Conservation (phyloP, 2,797 vertebrate species). For the Ctenopoma kingsleyae region DNA sequence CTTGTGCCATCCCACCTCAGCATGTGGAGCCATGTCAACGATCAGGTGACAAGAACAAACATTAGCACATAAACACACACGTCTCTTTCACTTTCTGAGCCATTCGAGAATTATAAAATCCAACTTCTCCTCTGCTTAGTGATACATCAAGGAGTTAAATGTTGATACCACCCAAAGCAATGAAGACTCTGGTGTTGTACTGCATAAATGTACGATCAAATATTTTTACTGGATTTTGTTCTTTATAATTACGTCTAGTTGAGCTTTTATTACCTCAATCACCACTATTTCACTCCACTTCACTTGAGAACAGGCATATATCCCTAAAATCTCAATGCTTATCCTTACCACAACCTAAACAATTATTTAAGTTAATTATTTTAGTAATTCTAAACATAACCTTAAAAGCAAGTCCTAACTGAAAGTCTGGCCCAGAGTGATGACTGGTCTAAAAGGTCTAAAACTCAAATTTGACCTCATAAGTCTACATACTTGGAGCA, state of each 20-base stretch:
- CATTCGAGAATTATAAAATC: neutral
- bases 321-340: no score
- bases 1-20: slow-evolving; percentile 26
- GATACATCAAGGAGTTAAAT: neutral
- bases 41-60: slow-evolving; percentile 59
- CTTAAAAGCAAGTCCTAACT: neutral
- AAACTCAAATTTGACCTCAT: neutral
- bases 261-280: no score
- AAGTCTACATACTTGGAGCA: neutral
- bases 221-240: neutral
- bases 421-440: neutral
- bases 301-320: no score
- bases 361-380: no score
- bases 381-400: neutral
- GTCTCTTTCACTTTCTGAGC: slow-evolving; percentile 8
- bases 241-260: neutral
- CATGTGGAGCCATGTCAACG: slow-evolving; percentile 23
- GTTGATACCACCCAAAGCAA: neutral
- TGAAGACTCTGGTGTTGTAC: neutral
- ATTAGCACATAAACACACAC: slow-evolving; percentile 11
- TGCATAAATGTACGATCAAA: neutral
- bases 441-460: neutral
- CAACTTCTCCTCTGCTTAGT: neutral
- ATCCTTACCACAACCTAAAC: no score
- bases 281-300: no score